Base-by-base conservation (phyloP, 2,888 invertebrate species). In the Plusia festucae region DNA sequence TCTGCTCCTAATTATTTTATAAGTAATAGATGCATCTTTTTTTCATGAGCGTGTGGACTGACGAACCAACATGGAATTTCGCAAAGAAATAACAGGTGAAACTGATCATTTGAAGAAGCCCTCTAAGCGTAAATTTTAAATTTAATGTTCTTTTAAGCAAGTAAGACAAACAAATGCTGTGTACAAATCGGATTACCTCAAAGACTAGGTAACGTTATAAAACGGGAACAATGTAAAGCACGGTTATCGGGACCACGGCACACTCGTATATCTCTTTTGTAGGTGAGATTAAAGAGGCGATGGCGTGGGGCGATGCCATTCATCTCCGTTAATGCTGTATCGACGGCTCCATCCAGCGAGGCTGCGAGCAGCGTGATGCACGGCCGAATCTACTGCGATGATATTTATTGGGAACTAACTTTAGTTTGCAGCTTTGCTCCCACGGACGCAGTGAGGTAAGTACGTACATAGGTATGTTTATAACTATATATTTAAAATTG, bases 241-340 rank as follows among this genome's bases (percentile, higher is more conserved):
- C 27, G 40, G 59, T 74, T 67, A 74, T 79, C 76, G 76, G 82
- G 82, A 83, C 76, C 65, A 80, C 69, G 78, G 77, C 79, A 65
- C 77, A 85, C 83, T 83, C 86, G 84, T 91, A 90, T 88, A 89
- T 91, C 89, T 90, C 88, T 87, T 89, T 88, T 88, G 90, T 89
- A 85, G 85, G 86, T 86, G 87, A 90, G 92, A 92, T 92, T 91
- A 92, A 91, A 92, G 90, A 90, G 92, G 84, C 89, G 90, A 88
- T 88, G 87, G 88, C 89, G 86, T 89, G 87, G 86, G 78, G 88
- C 85, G 84, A 78, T 76, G 85, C 88, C 87, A 92, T 93, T 89
- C 85, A 91, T 93, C 93, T 92, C 88, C 84, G 88, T 90, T 92
- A 92, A 91, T 87, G 87, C 88, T 86, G 89, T 88, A 91, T 89